These are phyloP conservation scores for Benitochromis conjunctus DNA, from an alignment of 2,113 vertebrate genomes.

Conservation along the genomic window DNA sequence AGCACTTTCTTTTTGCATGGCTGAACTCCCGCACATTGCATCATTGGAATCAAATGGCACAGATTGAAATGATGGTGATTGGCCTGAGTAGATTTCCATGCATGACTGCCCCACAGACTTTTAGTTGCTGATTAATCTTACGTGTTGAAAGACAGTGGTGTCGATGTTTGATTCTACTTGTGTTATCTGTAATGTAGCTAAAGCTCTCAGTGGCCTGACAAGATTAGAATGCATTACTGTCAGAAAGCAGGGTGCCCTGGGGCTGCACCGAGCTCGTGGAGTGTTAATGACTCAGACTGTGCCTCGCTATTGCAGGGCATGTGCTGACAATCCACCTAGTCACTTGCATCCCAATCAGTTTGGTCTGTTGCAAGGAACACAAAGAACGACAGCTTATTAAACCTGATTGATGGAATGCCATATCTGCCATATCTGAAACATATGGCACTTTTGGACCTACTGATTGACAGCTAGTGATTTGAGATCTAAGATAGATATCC, in stretches of 20 bases:
- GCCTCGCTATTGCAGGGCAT: conserved; percentile 40
- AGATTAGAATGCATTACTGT: conserved; percentile 76
- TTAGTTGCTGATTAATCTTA: conserved; percentile 61
- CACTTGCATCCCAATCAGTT: conserved; percentile 58
- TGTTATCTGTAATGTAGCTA: conserved; percentile 73
- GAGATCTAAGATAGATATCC: not conserved
- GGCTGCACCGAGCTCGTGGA: conserved; percentile 57
- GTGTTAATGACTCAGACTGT: conserved; percentile 69
- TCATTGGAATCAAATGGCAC: not conserved
- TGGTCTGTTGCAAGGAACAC: not conserved
- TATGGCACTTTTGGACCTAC: not conserved
- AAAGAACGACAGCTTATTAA: conserved; percentile 25
- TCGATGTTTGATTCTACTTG: conserved; percentile 57
- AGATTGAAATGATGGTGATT: conserved; percentile 11
- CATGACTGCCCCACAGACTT: conserved; percentile 43
- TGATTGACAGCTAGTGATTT: not conserved
- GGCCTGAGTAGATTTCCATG: conserved; percentile 10
- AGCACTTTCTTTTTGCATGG: not conserved
- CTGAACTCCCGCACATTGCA: not conserved
- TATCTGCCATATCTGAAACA: not conserved
- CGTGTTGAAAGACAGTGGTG: conserved; percentile 63
- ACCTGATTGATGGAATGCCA: conserved; percentile 14
- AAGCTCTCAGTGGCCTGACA: conserved; percentile 69
- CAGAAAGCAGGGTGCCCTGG: conserved; percentile 60
- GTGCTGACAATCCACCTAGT: conserved; percentile 52